Evolutionary conservation across 2,113 vertebrate species (phyloP), one percentile per base, ranked within the genome.

Genomic region (Triplophysa siluroides): DNA sequence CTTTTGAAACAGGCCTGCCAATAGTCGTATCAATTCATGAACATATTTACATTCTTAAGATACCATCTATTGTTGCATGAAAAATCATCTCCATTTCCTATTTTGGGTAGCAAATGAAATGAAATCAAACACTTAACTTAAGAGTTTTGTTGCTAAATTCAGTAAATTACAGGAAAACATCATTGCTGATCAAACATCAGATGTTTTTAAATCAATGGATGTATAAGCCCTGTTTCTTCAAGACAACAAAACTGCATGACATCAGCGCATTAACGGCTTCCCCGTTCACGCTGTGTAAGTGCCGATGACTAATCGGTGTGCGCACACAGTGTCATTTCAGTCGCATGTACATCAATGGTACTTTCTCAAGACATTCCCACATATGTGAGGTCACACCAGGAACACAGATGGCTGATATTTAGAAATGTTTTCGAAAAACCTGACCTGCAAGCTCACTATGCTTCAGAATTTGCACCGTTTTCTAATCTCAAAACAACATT

Each of bases 341-440:
- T 81, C 79, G 77, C 79, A 79, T 18, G 72, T 56, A 38, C 50
- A 70, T 79, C 54, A 16, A 41, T 38, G 9, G 21, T 72, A 71
- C 70, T 12, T 63, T 80, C 81, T 81, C 58, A 33, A 63, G 84
- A 79, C 73, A 81, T 85, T 83, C 79, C 84, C 65, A 83, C 79
- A 12, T 78, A 79, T 43, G 66, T 79, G 70, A 82, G 67, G 69
- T 63, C 78, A 78, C 84, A 80, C 71, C 77, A 76, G 71, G 19
- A n/a, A 47, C 54, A 58, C 84, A 86, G 84, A 86, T 84, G 84
- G 82, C 72, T 52, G 45, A 61, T 68, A 63, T 81, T 83, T 68
- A 78, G 29, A 76, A 64, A 83, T 64, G 47, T 68, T 78, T n/a
- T 29, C 21, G 19, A 38, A 67, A 81, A 75, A 76, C 23, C 60